Evolutionary conservation across 2,113 vertebrate genomes (phyloP).

Genomic region (crab-eating macaque (Macaca fascicularis)): DNA sequence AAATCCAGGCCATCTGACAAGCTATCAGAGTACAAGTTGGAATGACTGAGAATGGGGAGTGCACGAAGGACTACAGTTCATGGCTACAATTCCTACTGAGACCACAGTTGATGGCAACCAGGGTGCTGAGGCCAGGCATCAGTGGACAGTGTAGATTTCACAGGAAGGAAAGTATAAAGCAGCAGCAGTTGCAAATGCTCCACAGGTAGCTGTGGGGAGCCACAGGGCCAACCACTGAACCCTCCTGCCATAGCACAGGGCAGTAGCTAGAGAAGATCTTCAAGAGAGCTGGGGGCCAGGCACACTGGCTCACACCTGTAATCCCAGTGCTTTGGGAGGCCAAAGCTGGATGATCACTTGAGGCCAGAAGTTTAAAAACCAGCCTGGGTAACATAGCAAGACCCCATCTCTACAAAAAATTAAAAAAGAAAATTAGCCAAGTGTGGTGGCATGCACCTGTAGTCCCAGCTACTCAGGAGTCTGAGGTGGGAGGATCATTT

Average conservation of each 20-base stretch:
- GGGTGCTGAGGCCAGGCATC: neutral
- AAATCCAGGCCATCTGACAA: neutral
- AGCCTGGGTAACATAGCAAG: too few relatives aligned
- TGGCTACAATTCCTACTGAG: fast-evolving
- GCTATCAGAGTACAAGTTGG: neutral
- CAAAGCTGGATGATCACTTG: too few relatives aligned
- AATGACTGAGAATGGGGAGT: neutral
- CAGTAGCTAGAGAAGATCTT: neutral
- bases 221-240: neutral
- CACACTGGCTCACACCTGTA: too few relatives aligned
- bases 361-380: too few relatives aligned
- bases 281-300: neutral
- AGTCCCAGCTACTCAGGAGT: too few relatives aligned
- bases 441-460: too few relatives aligned
- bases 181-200: neutral
- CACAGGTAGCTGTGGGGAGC: fast-evolving
- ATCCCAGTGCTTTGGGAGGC: too few relatives aligned
- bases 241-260: neutral
- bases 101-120: fast-evolving
- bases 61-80: neutral
- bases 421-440: too few relatives aligned
- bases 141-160: too few relatives aligned
- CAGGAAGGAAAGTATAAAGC: neutral
- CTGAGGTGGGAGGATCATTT: too few relatives aligned
- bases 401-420: too few relatives aligned